Base-by-base conservation (phyloP, 2,888 invertebrate species). In the Andrena marginata region DNA sequence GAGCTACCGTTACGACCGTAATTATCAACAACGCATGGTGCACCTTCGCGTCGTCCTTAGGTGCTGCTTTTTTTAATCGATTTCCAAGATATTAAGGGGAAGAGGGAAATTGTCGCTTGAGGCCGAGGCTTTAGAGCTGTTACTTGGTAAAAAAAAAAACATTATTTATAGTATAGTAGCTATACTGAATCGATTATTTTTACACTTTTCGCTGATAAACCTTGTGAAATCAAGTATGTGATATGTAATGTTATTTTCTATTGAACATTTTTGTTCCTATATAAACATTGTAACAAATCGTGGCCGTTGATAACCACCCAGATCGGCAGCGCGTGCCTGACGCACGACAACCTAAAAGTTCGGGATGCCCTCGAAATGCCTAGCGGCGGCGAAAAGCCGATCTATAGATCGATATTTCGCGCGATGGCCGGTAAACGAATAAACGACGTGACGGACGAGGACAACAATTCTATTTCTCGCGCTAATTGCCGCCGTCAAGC, bases 231-330 rank as follows among this genome's bases (percentile, higher is more conserved):
- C 62, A 74, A 77, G 76, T 71, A 85, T 80, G 68, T 72, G 70
- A 77, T 60, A 64, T 77, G 65, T 73, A 79, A 75, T 69, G 29
- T 82, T 72, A 82, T 67, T 76, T 85, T 80, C 74, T 73, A 69
- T 80, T 49, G 13, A 85, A 62, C 65, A 68, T 76, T 80, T 83
- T 20, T 49, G 80, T 85, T 83, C 69, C 72, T 79, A 69, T 78
- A 73, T 64, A 77, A 75, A 83, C 59, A 35, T 70, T 63, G 31
- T 65, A 85, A 79, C 59, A 73, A 79, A 76, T 65, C 5, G 42
- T 42, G 42, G 16, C 42, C 42, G 42, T 42, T 42, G 16, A 13
- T 13, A 42, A 42, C 42, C 42, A 42, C 13, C 42, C 3, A 42
- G 42, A 13, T 42, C 42, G 42, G 4, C 42, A 42, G 42, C 13